Base-by-base conservation (phyloP, 2,797 vertebrate species). In the Semaprochilodus insignis region DNA sequence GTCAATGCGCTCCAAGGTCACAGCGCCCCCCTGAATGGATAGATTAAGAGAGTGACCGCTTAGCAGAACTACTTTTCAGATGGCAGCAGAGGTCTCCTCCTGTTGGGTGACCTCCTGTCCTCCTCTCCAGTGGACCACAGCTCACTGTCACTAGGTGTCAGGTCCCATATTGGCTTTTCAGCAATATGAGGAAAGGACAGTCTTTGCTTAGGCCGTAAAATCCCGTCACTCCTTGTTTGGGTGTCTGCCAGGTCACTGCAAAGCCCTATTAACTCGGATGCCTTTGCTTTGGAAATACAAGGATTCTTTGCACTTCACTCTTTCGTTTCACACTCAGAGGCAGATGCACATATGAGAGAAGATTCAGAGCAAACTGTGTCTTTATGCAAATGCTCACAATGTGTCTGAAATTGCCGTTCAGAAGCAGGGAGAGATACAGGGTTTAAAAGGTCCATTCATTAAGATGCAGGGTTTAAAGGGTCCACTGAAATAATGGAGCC, bases 1-100 rank as follows among this genome's bases (percentile, higher is more conserved):
- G 91, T 93, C 92, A 90, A 92, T 94, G 91, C 83, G 77, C 83
- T 86, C 89, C 90, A 92, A 92, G 92, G 93, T 93, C 92, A 89
- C 83, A n/a, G 44, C 69, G 66, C 57, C 82, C 72, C 78, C 57
- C 51, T 54, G 52, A 84, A 82, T 67, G 14, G 79, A 83, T 86
- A 83, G 87, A 84, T 88, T 84, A 84, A 82, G 81, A 74, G 77
- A 86, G 79, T 74, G 63, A 69, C 72, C 67, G 67, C 81, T 84
- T 81, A 73, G 80, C 77, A 78, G 72, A 84, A 77, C 69, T 78
- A 48, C 74, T 78, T 78, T 82, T 59, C 59, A 63, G 40, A 52
- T 77, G 81, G n/a, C 75, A 65, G 59, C 48, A 57, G 73, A 80
- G 73, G 27, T 65, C 83, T 85, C 77, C 73, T 79, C 78, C 69